Conservation (phyloP, 2,113 vertebrate species). For the Egretta garzetta region DNA sequence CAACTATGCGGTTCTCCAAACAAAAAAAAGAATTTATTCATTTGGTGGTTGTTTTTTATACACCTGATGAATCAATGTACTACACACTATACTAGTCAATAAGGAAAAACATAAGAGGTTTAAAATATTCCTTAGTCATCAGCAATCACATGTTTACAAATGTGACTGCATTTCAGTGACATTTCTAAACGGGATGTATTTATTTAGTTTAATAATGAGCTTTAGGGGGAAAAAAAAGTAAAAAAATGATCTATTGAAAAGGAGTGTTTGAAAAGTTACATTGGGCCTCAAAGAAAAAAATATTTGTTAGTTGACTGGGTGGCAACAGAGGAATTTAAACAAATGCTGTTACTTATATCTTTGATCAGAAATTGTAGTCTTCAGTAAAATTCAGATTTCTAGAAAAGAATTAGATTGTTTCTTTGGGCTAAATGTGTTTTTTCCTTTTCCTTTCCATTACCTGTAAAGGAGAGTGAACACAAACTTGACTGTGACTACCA, state of each 20-base stretch:
- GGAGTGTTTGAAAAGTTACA: background rate
- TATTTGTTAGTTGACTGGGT: background rate
- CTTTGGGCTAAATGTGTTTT: background rate
- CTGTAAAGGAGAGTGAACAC: conserved; percentile 15
- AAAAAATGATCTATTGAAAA: background rate
- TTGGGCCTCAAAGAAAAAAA: background rate
- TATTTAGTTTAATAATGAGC: background rate
- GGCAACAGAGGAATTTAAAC: background rate
- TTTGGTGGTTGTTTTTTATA: background rate
- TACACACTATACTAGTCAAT: background rate
- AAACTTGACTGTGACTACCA: conserved; percentile 77
- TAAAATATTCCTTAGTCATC: background rate
- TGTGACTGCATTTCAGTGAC: background rate
- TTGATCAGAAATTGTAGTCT: background rate
- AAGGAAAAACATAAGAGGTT: background rate
- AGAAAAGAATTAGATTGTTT: background rate
- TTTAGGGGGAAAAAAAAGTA: background rate
- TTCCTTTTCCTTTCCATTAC: background rate
- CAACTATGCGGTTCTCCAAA: background rate
- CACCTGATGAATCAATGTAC: background rate
- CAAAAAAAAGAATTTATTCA: background rate
- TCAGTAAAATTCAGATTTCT: background rate
- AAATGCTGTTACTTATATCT: background rate
- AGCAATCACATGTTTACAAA: accelerated
- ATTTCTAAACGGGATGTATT: background rate